These are phyloP conservation scores for Microctenopoma lineatum DNA, from an alignment of 2,797 vertebrate genomes.

Conservation along the genomic window DNA sequence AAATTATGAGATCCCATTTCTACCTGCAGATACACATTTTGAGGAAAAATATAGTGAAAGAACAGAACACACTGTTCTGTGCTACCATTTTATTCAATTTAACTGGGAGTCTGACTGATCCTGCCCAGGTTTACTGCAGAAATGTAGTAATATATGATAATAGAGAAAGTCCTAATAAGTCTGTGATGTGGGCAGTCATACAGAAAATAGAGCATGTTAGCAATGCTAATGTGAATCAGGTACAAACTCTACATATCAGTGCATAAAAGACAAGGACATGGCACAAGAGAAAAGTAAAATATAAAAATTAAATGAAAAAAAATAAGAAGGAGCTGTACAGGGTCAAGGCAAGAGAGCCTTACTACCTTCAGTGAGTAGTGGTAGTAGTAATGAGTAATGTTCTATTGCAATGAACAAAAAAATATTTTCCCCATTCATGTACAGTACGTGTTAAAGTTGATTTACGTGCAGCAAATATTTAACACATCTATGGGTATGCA, in stretches of 20 bases:
- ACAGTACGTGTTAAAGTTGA: background rate
- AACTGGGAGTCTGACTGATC: background rate
- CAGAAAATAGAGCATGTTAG: background rate
- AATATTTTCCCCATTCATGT: background rate
- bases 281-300: background rate
- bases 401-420: background rate
- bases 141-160: background rate
- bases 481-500: background rate
- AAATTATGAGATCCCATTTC: conserved; percentile 13
- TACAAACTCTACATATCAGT: background rate
- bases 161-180: background rate
- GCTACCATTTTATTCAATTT: background rate
- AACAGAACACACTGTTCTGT: background rate
- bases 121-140: background rate
- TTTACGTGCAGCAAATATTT: conserved; percentile 4
- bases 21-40: background rate
- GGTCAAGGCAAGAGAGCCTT: background rate
- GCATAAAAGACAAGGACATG: background rate
- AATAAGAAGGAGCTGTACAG: background rate
- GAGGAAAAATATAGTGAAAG: background rate
- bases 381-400: no score
- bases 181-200: background rate
- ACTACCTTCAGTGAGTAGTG: background rate
- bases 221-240: background rate
- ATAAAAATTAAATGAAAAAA: conserved; percentile 1